These are phyloP conservation scores for Poecilia latipinna DNA, from an alignment of 2,113 vertebrate species.

Conservation along the genomic window DNA sequence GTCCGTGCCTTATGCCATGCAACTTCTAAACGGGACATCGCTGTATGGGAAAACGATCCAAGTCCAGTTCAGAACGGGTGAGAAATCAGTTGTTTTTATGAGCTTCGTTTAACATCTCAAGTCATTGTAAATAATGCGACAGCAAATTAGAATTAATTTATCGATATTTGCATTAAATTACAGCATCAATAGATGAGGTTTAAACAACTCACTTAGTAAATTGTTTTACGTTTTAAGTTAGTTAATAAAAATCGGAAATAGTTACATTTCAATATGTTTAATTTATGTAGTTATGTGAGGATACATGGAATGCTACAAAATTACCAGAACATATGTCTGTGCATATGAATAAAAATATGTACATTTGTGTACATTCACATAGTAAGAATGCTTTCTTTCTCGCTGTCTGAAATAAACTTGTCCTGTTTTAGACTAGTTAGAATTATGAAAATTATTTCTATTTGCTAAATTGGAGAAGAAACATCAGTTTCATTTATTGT, in stretches of 20 bases:
- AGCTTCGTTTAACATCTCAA: background rate
- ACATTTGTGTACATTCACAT: too few species aligned
- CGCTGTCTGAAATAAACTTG: too few species aligned
- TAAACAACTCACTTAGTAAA: background rate
- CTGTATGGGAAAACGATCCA: slow-evolving; percentile 88
- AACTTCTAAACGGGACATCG: slow-evolving; percentile 87
- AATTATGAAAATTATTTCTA: too few species aligned
- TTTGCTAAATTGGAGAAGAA: too few species aligned
- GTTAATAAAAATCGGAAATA: background rate
- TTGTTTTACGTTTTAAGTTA: background rate
- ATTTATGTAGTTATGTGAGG: too few species aligned
- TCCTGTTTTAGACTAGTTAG: too few species aligned
- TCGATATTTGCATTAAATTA: background rate
- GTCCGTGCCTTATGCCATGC: slow-evolving; percentile 91
- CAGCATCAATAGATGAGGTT: background rate
- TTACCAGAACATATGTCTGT: too few species aligned
- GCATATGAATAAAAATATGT: too few species aligned
- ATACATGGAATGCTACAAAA: background rate
- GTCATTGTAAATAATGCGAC: background rate
- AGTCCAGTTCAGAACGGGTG: slow-evolving; percentile 94
- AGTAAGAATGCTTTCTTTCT: too few species aligned
- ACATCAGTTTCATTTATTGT: too few species aligned
- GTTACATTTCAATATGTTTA: too few species aligned
- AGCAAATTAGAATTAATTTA: background rate
- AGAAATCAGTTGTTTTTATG: slow-evolving; percentile 5